Evolutionary conservation across 2,888 invertebrate genomes (phyloP), one percentile per base, ranked within the genome.

Genomic region (Drosophila incognita): DNA sequence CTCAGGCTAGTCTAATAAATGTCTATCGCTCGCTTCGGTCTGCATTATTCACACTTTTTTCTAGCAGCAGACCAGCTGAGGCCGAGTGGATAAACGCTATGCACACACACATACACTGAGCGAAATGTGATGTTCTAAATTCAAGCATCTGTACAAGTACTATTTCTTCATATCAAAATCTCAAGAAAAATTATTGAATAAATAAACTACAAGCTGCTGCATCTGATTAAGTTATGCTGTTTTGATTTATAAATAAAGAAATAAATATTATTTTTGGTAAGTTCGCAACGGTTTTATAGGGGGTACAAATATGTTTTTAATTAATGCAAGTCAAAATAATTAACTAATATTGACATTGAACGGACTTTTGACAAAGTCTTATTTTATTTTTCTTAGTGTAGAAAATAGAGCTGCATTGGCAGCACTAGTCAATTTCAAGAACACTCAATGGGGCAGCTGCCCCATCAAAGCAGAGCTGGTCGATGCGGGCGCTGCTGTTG

Each of bases 401-500:
- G 21, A 10, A 15, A 66, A 38, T 13, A 18, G 65, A 56, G 64
- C 49, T 57, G 68, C 64, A 68, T 51, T 69, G 61, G 66, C 60
- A 74, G 76, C 74, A 75, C 67, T 77, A 90, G 73, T 78, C 84
- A 69, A 79, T 86, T 86, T 88, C 87, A 88, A 88, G 90, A 80
- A 73, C 90, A 77, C 87, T 87, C 81, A 63, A 82, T 83, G 90
- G 83, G 74, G 76, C 89, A 88, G 89, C 87, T 84, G 82, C 79
- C 76, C 76, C 68, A 84, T 15, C 46, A 8, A 24, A 46, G 70
- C 68, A 58, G 61, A 40, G n/a, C 29, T 21, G 31, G 27, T 10
- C 29, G 29, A 15, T 57, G 56, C 15, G n/a, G 67, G 36, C 29
- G 58, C 48, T 60, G 66, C 57, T 65, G 64, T 21, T 59, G 63